Evolutionary conservation across 1,140 invertebrate genomes (phyloP).

Genomic region (Lucilia sericata): DNA sequence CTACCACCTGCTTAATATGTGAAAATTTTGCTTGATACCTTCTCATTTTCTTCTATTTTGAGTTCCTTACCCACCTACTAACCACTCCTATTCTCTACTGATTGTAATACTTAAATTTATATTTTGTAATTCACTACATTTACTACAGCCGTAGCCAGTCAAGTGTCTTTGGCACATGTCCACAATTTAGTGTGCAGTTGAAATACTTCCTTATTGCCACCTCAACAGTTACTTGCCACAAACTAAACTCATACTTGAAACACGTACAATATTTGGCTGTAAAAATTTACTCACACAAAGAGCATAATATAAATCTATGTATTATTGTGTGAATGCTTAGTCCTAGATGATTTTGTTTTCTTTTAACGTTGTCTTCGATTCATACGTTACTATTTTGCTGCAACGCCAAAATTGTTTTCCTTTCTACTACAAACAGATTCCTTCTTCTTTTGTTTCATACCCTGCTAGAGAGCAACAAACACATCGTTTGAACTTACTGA

Average conservation of each 20-base stretch:
- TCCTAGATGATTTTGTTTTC: background rate
- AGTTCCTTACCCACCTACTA: no score
- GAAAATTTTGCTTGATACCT: no score
- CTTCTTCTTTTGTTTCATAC: no score
- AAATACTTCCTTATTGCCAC: background rate
- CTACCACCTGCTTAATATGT: background rate
- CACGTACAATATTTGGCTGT: slow-evolving; percentile 24
- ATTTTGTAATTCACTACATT: no score
- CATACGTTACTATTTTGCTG: background rate
- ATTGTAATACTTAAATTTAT: no score
- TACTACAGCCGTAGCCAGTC: background rate
- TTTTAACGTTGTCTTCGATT: background rate
- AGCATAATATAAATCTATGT: background rate
- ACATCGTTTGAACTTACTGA: no score
- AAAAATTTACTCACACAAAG: background rate
- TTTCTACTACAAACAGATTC: no score
- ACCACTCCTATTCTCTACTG: no score
- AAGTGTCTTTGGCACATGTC: slow-evolving; percentile 21
- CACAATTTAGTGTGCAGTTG: slow-evolving; percentile 16
- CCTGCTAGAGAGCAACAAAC: no score
- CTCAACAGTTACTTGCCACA: background rate
- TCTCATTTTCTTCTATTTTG: background rate
- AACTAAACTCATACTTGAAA: background rate
- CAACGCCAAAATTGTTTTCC: background rate
- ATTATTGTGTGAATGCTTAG: background rate